phyloP scores from a whole-genome alignment of 2,888 invertebrate genomes.

The Drosophila paramelanica region DNA sequence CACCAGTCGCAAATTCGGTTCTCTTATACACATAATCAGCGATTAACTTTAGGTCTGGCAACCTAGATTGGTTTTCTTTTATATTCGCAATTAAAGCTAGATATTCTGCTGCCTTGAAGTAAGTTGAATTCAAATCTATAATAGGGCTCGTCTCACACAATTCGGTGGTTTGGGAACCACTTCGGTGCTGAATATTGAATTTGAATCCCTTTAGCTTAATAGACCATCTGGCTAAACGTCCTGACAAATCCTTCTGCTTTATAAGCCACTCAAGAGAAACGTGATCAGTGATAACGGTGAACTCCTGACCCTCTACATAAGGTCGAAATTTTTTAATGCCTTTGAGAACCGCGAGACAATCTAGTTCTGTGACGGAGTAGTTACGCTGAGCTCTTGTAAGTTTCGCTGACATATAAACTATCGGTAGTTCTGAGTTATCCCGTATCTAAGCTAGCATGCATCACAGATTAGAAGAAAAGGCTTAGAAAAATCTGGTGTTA shows the following conservation, averaged over 20 bases:
- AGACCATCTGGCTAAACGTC: no score
- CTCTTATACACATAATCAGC: conserved; percentile 25
- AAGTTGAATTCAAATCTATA: not conserved
- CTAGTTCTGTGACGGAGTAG: no score
- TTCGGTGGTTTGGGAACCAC: not conserved
- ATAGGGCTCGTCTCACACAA: not conserved
- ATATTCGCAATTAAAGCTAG: not conserved
- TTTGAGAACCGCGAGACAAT: no score
- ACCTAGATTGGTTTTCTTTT: not conserved
- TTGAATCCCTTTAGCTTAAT: no score
- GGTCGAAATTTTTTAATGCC: no score
- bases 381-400: not conserved
- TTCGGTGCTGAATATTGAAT: no score
- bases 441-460: not conserved
- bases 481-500: not conserved
- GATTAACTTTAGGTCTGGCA: not conserved
- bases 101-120: no score
- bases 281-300: no score
- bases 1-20: conserved; percentile 5
- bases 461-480: not conserved
- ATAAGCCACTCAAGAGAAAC: no score
- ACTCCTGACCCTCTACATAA: no score
- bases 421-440: not conserved
- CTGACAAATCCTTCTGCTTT: no score
- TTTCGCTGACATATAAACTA: not conserved